Base-by-base conservation (phyloP, 2,113 vertebrate species). In the Clarias macrocephalus region DNA sequence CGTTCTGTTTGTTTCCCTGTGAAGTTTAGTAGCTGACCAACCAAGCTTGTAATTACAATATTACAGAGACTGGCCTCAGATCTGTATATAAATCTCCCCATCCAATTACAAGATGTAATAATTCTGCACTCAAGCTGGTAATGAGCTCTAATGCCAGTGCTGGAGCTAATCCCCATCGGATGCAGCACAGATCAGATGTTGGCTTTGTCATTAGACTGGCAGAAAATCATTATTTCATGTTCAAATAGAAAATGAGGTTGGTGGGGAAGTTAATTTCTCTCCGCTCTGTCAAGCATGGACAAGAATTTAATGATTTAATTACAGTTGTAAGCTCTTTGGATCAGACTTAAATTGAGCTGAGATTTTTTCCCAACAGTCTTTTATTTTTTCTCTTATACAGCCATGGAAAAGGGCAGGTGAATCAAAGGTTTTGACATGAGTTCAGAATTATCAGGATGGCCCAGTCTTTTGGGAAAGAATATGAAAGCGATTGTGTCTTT, bases 171-270 rank as follows among this genome's bases (percentile, higher is more conserved):
- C 97, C 96, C 97, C 95, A 90, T 96, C 97, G 96, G 97, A 99
- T 97, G 97, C 95, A 3, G 95, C 92, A 95, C 94, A 95, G 95
- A 98, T 99, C 97, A 97, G 96, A 98, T 97, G 97, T 95, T 98
- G 95, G 96, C 97, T 98, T 96, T 95, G 97, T 97, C 97, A 99
- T 98, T 97, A 97, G 95, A 97, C 95, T 91, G 95, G 97, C 97
- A 98, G 96, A 97, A 98, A 98, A 98, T 98, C 97, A 97, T 97
- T 97, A 98, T 98, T 98, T 97, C 97, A 96, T 98, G 96, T 97
- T 98, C 96, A 97, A 97, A 97, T 95, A 96, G 95, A 97, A 97
- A 97, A 98, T 96, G 95, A 98, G 96, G 97, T 97, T 97, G 97
- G 96, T 96, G 96, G 89, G 96, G 97, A 97, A 98, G 97, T 98